phyloP scores from a whole-genome alignment of 1,140 invertebrate genomes.

The Charaxes varanes region DNA sequence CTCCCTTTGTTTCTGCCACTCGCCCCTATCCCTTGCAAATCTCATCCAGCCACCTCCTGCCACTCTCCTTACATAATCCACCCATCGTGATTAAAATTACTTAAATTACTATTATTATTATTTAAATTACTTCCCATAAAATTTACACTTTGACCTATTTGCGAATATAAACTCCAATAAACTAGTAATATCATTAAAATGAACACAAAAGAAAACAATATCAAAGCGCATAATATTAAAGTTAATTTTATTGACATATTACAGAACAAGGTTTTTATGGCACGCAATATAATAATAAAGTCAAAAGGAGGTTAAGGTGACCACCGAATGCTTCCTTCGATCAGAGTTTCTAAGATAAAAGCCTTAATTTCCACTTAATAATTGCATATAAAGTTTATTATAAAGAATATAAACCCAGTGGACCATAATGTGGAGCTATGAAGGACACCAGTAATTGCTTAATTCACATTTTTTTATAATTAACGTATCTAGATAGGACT shows the following conservation, averaged over 20 bases:
- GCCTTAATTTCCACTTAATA: constrained; percentile 4
- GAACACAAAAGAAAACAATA: not conserved
- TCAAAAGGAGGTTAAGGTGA: constrained; percentile 21
- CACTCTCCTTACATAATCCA: too few species aligned
- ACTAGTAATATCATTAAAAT: too few species aligned
- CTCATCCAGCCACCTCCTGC: too few species aligned
- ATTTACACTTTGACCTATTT: too few species aligned
- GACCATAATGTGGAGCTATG: constrained; percentile 16
- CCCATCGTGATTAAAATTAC: too few species aligned
- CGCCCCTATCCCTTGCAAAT: too few species aligned
- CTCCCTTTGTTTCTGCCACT: too few species aligned
- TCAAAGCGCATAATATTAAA: constrained; percentile 1
- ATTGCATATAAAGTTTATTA: constrained; percentile 16
- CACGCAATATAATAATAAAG: constrained; percentile 32
- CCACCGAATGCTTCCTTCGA: constrained; percentile 11
- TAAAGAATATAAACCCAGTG: constrained; percentile 15
- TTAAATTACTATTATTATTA: too few species aligned
- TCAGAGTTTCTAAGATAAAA: constrained; percentile 10
- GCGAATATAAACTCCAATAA: too few species aligned
- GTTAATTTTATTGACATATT: constrained; percentile 17
- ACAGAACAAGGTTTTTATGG: constrained; percentile 30
- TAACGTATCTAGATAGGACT: constrained; percentile 17
- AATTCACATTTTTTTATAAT: constrained; percentile 20
- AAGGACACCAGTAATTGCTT: constrained; percentile 18
- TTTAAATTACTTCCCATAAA: too few species aligned